Evolutionary conservation across 2,888 invertebrate genomes (phyloP).

Genomic region (Pyralis farinalis): DNA sequence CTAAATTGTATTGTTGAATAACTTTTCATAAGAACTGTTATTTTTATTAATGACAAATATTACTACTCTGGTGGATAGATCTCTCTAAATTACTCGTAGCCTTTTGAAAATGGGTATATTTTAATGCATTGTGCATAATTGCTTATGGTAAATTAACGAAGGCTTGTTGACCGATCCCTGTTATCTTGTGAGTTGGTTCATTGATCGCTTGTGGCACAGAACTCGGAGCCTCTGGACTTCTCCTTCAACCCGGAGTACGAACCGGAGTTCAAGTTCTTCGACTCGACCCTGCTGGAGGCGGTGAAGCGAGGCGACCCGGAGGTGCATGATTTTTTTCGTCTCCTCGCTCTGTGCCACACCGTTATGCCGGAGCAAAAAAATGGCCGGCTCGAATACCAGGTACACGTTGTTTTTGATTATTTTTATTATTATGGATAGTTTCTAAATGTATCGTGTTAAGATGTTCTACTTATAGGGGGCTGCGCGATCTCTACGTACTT

Average conservation of each 20-base stretch:
- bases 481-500: too few species aligned
- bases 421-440: too few species aligned
- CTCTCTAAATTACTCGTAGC: too few species aligned
- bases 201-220: slow-evolving; percentile 64
- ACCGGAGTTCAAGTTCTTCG: slow-evolving; percentile 96
- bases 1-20: too few species aligned
- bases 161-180: not conserved
- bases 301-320: slow-evolving; percentile 87
- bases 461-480: too few species aligned
- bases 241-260: slow-evolving; percentile 97
- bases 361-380: slow-evolving; percentile 98
- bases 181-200: not conserved
- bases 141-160: not conserved
- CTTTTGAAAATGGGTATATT: too few species aligned
- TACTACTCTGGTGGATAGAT: too few species aligned
- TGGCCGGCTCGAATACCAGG: slow-evolving; percentile 90
- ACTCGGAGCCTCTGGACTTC: slow-evolving; percentile 92
- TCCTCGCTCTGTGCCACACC: slow-evolving; percentile 98
- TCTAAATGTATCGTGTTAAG: too few species aligned
- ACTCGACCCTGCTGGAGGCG: slow-evolving; percentile 90
- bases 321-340: slow-evolving; percentile 93
- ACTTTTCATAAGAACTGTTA: too few species aligned
- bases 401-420: too few species aligned
- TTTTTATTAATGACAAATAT: too few species aligned
- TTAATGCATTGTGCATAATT: too few species aligned